Percentiles rank a stretch among this genome's conserved stretches.
These are phyloP conservation scores for Diabrotica balteata DNA, from an alignment of 2,888 invertebrate genomes.

Conservation along the genomic window DNA sequence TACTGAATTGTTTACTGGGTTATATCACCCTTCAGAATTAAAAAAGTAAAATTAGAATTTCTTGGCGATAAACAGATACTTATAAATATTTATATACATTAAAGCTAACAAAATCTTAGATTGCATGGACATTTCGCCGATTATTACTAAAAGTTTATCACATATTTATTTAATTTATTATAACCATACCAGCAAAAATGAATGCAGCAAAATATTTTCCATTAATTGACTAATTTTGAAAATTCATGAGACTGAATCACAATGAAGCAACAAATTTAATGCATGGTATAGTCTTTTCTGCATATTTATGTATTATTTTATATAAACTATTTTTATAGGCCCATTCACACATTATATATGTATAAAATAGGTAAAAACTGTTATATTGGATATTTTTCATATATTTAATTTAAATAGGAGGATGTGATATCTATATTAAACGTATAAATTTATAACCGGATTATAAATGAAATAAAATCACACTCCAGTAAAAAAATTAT, in stretches of 20 bases:
- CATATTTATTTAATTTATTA: constrained; percentile 8
- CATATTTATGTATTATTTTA: neutral
- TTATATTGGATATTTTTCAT: neutral
- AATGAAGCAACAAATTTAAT: too few species aligned
- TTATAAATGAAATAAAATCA: too few species aligned
- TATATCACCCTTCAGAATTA: too few species aligned
- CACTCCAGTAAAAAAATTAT: neutral
- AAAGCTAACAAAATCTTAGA: too few species aligned
- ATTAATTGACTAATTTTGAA: too few species aligned
- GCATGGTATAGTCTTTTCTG: constrained; percentile 1
- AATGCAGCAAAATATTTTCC: too few species aligned
- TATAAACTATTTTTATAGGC: constrained; percentile 9
- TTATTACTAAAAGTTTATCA: constrained; percentile 3
- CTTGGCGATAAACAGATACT: too few species aligned
- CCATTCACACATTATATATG: constrained; percentile 9
- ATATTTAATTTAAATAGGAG: neutral
- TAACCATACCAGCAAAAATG: neutral
- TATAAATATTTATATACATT: too few species aligned
- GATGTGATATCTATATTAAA: neutral
- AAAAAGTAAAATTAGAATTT: too few species aligned
- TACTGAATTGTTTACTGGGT: too few species aligned
- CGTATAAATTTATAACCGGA: neutral
- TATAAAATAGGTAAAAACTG: constrained; percentile 4
- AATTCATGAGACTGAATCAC: too few species aligned
- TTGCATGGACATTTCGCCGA: too few species aligned